phyloP scores from a whole-genome alignment of 1,140 invertebrate genomes.

The Lordiphosa mommai region DNA sequence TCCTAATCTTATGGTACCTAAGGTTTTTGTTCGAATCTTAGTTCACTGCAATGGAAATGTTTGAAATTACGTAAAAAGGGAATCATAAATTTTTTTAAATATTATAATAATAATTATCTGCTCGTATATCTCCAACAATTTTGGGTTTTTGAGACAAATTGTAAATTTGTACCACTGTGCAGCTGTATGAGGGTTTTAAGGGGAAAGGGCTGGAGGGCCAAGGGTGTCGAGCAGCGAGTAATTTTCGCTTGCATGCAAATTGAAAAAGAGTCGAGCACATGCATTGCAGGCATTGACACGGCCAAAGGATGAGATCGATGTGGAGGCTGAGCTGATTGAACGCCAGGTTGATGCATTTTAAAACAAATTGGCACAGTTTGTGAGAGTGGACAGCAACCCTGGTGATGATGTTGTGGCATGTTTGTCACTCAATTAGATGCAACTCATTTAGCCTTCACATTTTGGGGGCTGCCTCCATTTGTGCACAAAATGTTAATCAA shows the following conservation, averaged over 20 bases:
- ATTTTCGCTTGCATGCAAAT: constrained; percentile 74
- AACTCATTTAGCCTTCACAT: constrained; percentile 64
- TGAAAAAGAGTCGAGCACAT: constrained; percentile 67
- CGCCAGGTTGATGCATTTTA: constrained; percentile 67
- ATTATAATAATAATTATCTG: no score
- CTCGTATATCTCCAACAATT: no score
- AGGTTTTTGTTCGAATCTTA: no score
- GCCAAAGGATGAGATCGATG: background rate
- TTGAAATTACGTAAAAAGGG: no score
- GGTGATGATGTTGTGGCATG: constrained; percentile 30
- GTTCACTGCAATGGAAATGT: no score
- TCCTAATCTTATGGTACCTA: no score
- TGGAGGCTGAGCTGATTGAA: constrained; percentile 42
- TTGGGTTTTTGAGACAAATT: background rate
- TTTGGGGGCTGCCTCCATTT: constrained; percentile 42
- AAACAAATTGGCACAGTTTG: constrained; percentile 77
- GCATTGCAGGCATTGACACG: background rate
- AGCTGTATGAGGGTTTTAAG: background rate
- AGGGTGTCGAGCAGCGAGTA: constrained; percentile 37
- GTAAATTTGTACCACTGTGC: constrained; percentile 5
- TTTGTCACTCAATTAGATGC: constrained; percentile 75
- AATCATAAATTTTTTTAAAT: no score
- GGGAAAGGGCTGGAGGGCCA: background rate
- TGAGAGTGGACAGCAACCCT: constrained; percentile 23
- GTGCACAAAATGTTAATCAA: constrained; percentile 74